Percentiles rank a stretch among this genome's conserved stretches.
Conservation (phyloP, 1,140 invertebrate species). For the Paralvinella palmiformis region DNA sequence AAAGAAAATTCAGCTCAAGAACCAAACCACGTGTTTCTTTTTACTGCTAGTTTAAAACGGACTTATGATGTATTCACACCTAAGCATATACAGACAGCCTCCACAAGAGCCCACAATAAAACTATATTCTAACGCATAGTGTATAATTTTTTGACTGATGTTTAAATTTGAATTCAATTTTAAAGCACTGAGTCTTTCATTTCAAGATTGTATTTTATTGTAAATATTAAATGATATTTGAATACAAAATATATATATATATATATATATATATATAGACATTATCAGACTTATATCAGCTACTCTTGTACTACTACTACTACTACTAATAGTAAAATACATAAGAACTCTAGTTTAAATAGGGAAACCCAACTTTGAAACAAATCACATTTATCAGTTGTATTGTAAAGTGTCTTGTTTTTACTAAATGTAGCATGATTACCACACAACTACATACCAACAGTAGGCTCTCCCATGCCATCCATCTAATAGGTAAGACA, state of each 20-base stretch:
- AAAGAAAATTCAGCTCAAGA: not conserved
- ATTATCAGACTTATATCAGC: not conserved
- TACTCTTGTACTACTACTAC: not conserved
- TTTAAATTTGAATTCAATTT: no score
- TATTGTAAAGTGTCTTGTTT: not conserved
- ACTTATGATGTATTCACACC: no score
- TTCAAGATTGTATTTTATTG: no score
- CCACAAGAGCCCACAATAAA: no score
- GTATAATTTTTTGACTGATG: no score
- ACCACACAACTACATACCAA: conserved; percentile 9
- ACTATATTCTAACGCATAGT: no score
- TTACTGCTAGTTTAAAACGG: not conserved
- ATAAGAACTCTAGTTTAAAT: not conserved
- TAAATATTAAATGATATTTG: no score
- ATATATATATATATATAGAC: not conserved
- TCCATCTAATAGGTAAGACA: conserved; percentile 79
- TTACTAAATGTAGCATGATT: not conserved
- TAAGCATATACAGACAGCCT: no score
- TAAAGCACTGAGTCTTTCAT: no score
- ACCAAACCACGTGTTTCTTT: not conserved
- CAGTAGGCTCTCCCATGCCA: conserved; percentile 76
- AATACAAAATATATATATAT: no score
- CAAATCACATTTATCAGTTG: not conserved
- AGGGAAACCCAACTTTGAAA: not conserved
- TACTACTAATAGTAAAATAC: not conserved